Percentiles rank a stretch among this genome's conserved stretches.
Conservation (phyloP, 2,113 vertebrate species). For the Nothoprocta pentlandii region DNA sequence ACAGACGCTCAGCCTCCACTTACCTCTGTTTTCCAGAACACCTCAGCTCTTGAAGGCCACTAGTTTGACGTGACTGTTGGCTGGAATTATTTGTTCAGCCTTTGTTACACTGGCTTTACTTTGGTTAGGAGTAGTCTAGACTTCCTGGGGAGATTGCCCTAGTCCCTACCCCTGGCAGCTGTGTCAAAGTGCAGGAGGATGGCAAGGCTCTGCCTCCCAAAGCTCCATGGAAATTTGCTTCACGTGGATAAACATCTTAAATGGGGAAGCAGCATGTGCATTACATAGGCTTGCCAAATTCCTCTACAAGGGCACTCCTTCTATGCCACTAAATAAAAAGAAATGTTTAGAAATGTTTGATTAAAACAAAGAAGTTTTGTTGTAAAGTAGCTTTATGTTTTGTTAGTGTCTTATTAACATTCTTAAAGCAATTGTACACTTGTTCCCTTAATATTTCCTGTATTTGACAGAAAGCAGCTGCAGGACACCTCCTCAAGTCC, state of each 20-base stretch:
- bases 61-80: neutral
- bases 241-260: neutral
- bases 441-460: conserved; percentile 40
- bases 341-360: neutral
- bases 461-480: conserved; percentile 35
- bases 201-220: neutral
- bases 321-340: neutral
- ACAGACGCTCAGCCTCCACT: neutral
- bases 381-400: neutral
- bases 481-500: neutral
- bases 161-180: neutral
- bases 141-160: fast-evolving
- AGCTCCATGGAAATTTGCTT: neutral
- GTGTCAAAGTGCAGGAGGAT: neutral
- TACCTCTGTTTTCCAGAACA: neutral
- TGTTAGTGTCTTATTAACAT: conserved; percentile 27
- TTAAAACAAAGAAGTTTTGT: neutral
- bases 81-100: neutral
- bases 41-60: neutral
- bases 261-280: neutral
- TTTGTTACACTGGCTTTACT: neutral
- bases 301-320: neutral
- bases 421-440: neutral
- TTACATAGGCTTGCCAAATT: neutral
- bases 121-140: neutral